phyloP scores from a whole-genome alignment of 2,888 invertebrate genomes.

The Sylvicola cinctus region DNA sequence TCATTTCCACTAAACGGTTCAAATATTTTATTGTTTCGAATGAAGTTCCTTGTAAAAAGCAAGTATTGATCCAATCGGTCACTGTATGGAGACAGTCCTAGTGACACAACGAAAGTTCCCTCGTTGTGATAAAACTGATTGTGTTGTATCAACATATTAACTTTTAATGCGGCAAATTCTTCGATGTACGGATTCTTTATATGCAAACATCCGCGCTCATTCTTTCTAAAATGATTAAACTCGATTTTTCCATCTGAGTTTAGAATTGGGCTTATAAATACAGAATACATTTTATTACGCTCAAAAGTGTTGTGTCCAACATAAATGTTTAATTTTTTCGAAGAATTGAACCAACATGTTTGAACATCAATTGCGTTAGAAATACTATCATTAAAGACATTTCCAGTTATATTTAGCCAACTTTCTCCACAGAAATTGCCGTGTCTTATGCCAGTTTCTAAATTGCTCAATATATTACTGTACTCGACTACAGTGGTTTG shows the following conservation, averaged over 20 bases:
- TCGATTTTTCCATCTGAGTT: constrained; percentile 61
- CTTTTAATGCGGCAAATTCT: constrained; percentile 57
- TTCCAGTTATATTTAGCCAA: constrained; percentile 83
- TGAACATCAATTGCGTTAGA: constrained; percentile 62
- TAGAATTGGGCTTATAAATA: constrained; percentile 62
- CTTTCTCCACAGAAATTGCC: constrained; percentile 81
- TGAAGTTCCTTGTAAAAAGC: constrained; percentile 70
- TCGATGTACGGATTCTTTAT: constrained; percentile 61
- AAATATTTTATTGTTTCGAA: constrained; percentile 63
- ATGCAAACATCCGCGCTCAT: constrained; percentile 61
- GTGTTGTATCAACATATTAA: constrained; percentile 50
- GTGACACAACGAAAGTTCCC: constrained; percentile 62
- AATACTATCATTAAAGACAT: constrained; percentile 59
- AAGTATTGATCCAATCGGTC: constrained; percentile 60
- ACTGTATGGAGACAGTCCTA: constrained; percentile 76
- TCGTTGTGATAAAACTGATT: constrained; percentile 81
- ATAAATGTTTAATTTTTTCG: constrained; percentile 39
- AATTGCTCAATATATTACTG: constrained; percentile 68
- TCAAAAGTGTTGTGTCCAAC: constrained; percentile 74
- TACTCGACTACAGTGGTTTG: constrained; percentile 76
- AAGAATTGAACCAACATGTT: constrained; percentile 54
- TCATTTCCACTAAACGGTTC: constrained; percentile 54
- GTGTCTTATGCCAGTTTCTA: constrained; percentile 71
- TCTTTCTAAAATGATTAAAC: constrained; percentile 73
- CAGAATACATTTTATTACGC: constrained; percentile 48